Evolutionary conservation across 2,797 vertebrate genomes (phyloP), one percentile per base, ranked within the genome.

Genomic region (Anomalospiza imberbis): DNA sequence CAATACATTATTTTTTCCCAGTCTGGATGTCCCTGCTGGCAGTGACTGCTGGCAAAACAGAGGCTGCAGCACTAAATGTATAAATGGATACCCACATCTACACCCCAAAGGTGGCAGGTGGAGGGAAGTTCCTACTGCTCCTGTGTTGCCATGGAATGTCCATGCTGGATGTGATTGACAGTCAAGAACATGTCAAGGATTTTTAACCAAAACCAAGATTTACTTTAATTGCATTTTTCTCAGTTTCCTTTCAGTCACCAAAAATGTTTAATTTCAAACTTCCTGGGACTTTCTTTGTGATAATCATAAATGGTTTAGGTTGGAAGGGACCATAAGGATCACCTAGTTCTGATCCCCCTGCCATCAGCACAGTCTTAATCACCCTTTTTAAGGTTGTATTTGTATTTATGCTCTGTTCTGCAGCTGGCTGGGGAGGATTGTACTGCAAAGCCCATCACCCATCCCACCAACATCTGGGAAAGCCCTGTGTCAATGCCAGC

Each of bases 21-120:
- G 11, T 26, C 38, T 74, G 34, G 57, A 20, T 70, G 66, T 67
- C 70, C 40, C 48, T 1, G 4, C 44, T 70, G 73, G 67, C 76
- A 82, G 66, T 16, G 67, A 34, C 50, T 72, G 50, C 62, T 76
- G 74, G 38, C 29, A 61, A 55, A 86, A 21, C 58, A 36, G 38
- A 47, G 40, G 45, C 68, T 79, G 60, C 17, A 4, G 80, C 36
- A 57, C 5, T 26, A 50, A 74, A 17, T 32, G 29, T 21, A 14
- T 77, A 14, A 77, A 91, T 70, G 18, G 44, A 50, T 74, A 24
- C 40, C 44, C 36, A 2, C 1, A 0, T 53, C 38, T 45, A 2
- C 1, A 0, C 9, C 31, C 17, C 13, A 13, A 45, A 51, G 13
- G 36, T 5, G 1, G 7, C 12, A 44, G 28, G 20, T 32, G 40